Percentiles rank a stretch among this genome's conserved stretches.
These are phyloP conservation scores for Zapus hudsonius DNA, from an alignment of 2,113 vertebrate genomes.

Conservation along the genomic window DNA sequence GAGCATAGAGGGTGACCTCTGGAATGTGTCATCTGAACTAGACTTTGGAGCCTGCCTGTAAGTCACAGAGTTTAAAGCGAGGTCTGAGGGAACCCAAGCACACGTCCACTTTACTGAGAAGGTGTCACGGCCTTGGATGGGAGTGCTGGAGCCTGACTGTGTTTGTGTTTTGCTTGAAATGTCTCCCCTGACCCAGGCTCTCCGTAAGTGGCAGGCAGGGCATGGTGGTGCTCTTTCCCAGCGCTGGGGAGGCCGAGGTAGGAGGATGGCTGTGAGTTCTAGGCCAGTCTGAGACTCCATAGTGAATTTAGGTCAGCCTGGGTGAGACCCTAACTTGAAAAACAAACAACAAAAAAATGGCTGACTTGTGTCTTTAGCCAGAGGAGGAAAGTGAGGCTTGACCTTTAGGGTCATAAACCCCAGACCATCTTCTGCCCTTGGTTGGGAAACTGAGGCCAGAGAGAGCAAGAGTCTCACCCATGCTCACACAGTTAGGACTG, in stretches of 20 bases:
- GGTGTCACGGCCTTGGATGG: background rate
- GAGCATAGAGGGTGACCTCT: background rate
- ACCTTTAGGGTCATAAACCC: background rate
- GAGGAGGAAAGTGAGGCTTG: background rate
- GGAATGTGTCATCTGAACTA: background rate
- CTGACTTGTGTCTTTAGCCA: background rate
- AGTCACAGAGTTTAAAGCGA: background rate
- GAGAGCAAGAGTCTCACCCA: background rate
- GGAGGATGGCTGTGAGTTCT: no score
- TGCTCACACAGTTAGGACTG: background rate
- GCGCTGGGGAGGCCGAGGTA: no score
- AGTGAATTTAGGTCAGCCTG: no score
- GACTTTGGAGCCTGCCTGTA: background rate
- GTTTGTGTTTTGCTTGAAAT: background rate
- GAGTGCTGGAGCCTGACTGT: background rate
- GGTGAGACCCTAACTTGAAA: no score
- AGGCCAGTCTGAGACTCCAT: no score
- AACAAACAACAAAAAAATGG: no score
- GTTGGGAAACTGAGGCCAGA: background rate
- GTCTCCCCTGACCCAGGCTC: no score
- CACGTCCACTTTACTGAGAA: no score
- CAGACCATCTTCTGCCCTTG: background rate
- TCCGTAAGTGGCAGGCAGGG: no score
- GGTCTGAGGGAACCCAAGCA: background rate
- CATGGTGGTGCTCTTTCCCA: no score